Evolutionary conservation across 2,797 vertebrate genomes (phyloP), one percentile per base, ranked within the genome.

Genomic region (Gymnopithys bicolor): DNA sequence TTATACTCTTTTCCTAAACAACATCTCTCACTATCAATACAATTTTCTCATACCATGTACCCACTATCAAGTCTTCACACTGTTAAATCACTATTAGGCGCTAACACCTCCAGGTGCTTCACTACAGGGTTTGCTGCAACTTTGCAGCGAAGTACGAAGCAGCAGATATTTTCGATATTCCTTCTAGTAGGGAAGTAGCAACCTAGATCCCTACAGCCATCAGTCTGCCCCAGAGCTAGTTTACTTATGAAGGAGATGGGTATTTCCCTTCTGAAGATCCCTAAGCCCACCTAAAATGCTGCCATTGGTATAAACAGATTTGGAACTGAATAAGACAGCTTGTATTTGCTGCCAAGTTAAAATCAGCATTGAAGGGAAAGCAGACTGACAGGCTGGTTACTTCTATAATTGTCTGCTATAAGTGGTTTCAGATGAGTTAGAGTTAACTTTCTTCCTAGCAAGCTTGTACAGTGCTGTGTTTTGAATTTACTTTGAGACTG

Each of bases 401-500:
- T 52, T 64, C 24, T 19, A 11, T 14, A 1, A 41, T 14, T 27
- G 17, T 71, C 51, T 70, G 64, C 18, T 18, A 32, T 19, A 66
- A 78, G 45, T 32, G 3, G 0, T 37, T 70, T 28, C 49, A 39
- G 23, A 3, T 51, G n/a, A 15, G 13, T 45, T n/a, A 51, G 10
- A 0, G 0, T 33, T 45, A 22, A 46, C 63, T 77, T 69, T 70
- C 11, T 46, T 52, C 28, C 0, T 1, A 64, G n/a, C 24, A 52
- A 46, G 28, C 45, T 32, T 30, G n/a, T 58, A 51, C 17, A 19
- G n/a, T 25, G 19, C 28, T 58, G 11, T 45, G 24, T 33, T 70
- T 64, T 39, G 21, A n/a, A 70, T 64, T 83, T 64, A 22, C 10
- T 30, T 51, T 30, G 21, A 45, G 13, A 76, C 37, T 25, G 14